Percentiles rank a stretch among this genome's conserved stretches.
These are phyloP conservation scores for Alethe diademata DNA, from an alignment of 2,113 vertebrate genomes.

Conservation along the genomic window DNA sequence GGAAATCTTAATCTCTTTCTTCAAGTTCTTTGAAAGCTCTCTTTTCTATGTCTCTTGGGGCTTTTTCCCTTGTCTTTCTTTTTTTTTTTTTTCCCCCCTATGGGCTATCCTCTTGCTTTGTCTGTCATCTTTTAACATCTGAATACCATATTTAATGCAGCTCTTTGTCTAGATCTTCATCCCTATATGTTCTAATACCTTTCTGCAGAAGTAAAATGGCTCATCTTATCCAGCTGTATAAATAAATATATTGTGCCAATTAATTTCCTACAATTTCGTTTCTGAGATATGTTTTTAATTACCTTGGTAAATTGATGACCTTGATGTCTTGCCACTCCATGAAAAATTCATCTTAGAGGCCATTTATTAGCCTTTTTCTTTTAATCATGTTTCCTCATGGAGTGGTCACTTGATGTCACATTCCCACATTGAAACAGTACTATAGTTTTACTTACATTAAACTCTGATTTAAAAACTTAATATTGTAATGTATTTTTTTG, in stretches of 20 bases:
- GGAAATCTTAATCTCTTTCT: neutral
- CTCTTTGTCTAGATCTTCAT: neutral
- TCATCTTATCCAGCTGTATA: neutral
- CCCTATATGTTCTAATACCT: fast-evolving
- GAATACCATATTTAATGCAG: neutral
- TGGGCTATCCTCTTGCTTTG: neutral
- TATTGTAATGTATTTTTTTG: neutral
- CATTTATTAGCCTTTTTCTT: neutral
- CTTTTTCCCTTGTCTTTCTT: fast-evolving
- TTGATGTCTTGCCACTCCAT: neutral
- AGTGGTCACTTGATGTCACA: neutral
- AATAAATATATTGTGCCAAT: neutral
- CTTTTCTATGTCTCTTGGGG: no score
- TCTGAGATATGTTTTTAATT: neutral
- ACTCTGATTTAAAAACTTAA: neutral
- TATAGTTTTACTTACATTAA: neutral
- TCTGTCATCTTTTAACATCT: neutral
- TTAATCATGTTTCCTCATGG: neutral
- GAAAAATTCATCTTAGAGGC: neutral
- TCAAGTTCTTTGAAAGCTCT: neutral
- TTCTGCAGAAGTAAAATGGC: neutral
- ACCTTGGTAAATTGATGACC: neutral
- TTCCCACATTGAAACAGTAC: neutral
- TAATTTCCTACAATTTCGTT: neutral
- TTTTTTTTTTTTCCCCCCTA: fast-evolving